These are phyloP conservation scores for Andricus curvator DNA, from an alignment of 2,888 invertebrate species.

Conservation along the genomic window DNA sequence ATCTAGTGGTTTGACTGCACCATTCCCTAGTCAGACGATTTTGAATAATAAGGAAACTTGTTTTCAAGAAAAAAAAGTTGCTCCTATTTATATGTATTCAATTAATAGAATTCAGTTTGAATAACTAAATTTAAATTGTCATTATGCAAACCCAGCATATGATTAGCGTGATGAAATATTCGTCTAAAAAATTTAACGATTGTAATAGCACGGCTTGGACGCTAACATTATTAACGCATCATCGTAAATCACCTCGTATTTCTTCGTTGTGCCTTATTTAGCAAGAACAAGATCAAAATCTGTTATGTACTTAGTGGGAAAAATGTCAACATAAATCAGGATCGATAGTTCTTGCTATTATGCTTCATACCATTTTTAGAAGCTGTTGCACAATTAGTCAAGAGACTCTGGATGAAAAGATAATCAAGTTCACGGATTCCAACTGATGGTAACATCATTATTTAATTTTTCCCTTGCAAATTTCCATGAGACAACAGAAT, in stretches of 20 bases:
- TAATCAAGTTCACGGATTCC: slow-evolving; percentile 38
- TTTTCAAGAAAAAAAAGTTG: not conserved
- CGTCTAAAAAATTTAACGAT: not conserved
- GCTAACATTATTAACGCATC: slow-evolving; percentile 31
- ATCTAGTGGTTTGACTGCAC: slow-evolving; percentile 12
- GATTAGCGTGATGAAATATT: not conserved
- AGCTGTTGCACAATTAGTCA: slow-evolving; percentile 34
- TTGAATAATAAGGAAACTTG: slow-evolving; percentile 23
- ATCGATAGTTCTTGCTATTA: slow-evolving; percentile 39
- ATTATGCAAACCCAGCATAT: too few species aligned
- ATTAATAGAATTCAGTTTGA: too few species aligned
- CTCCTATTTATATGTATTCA: not conserved
- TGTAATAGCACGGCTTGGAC: not conserved
- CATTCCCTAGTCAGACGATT: slow-evolving; percentile 1
- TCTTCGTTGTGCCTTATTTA: slow-evolving; percentile 32
- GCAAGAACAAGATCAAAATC: slow-evolving; percentile 40
- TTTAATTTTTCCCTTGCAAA: not conserved
- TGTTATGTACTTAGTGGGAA: slow-evolving; percentile 22
- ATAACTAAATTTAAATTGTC: too few species aligned
- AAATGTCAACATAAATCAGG: slow-evolving; percentile 41
- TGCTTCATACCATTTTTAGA: slow-evolving; percentile 30
- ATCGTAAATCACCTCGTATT: slow-evolving; percentile 33
- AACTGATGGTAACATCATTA: not conserved
- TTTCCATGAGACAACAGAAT: slow-evolving; percentile 1
- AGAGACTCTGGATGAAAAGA: slow-evolving; percentile 5